Evolutionary conservation across 2,888 invertebrate species (phyloP), one percentile per base, ranked within the genome.

Genomic region (Corbicula japonica): DNA sequence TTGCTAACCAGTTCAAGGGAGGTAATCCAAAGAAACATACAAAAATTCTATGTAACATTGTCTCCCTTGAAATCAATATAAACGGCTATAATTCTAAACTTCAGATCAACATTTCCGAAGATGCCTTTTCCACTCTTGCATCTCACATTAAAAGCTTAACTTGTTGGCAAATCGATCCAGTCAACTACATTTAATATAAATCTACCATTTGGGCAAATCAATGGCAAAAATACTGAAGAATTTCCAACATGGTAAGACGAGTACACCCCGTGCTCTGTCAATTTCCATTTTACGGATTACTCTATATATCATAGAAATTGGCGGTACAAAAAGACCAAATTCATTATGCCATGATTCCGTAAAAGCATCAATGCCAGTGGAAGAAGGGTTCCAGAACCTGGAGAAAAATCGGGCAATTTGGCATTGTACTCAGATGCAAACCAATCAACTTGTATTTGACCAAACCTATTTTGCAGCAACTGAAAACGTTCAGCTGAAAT

Each of bases 201-300:
- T 38, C 52, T 0, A 10, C 32, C 62, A 32, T 72, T 54, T 18
- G 52, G 61, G 44, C 52, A 66, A 8, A 77, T 1, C 21, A 69
- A 38, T 15, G 69, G 74, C 78, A 73, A 78, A 58, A 63, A 74
- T 21, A 23, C 46, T 1, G 66, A 72, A 18, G 62, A 73, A 68
- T n/a, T 41, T 61, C 77, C 72, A 77, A 18, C 8, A 32, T 2
- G 77, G 77, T 4, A 73, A 12, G 21, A 65, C 46, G 1, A 65
- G 5, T 4, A 63, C 54, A n/a, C n/a, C 65, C 62, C 44, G 32
- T 54, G n/a, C 60, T 26, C 26, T 21, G 46, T 54, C 54, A 3
- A 48, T 1, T 41, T 68, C 30, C 68, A 74, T 75, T 61, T 68
- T 75, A 23, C 15, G 26, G 32, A 75, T 12, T 21, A 75, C 68